Evolutionary conservation across 2,888 invertebrate species (phyloP).

Genomic region (Polydrusus cervinus): DNA sequence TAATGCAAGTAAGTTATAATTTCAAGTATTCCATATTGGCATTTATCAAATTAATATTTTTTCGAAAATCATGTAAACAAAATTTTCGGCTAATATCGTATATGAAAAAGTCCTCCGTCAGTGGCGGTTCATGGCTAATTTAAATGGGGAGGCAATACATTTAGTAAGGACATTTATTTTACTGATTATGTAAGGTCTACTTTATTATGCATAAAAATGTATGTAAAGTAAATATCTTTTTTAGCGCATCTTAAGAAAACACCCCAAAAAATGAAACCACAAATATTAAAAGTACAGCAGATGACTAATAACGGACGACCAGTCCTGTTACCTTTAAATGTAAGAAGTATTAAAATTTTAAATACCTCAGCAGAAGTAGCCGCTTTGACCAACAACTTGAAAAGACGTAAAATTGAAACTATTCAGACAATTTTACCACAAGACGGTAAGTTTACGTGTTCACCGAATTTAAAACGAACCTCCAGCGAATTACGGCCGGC

Average conservation of each 20-base stretch:
- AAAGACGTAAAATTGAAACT: slow-evolving; percentile 59
- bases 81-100: too few relatives aligned
- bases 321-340: slow-evolving; percentile 81
- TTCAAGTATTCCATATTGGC: too few relatives aligned
- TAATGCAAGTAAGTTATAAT: slow-evolving; percentile 59
- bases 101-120: too few relatives aligned
- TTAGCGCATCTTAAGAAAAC: slow-evolving; percentile 61
- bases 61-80: too few relatives aligned
- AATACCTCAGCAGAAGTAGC: slow-evolving; percentile 74
- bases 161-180: too few relatives aligned
- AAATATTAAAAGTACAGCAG: slow-evolving; percentile 69
- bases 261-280: slow-evolving; percentile 60
- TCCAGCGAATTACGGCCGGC: too few relatives aligned
- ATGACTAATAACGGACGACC: slow-evolving; percentile 73
- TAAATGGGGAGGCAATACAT: too few relatives aligned
- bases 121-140: too few relatives aligned
- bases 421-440: slow-evolving; percentile 43
- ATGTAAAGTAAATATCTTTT: slow-evolving; percentile 22
- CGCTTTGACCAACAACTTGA: slow-evolving; percentile 57
- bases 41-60: too few relatives aligned
- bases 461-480: too few relatives aligned
- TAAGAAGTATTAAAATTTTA: slow-evolving; percentile 83
- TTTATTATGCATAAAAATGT: too few relatives aligned
- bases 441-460: slow-evolving; percentile 56
- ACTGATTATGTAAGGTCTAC: too few relatives aligned